Base-by-base conservation (phyloP, 2,797 vertebrate genomes). In the Pseudochromis fuscus region DNA sequence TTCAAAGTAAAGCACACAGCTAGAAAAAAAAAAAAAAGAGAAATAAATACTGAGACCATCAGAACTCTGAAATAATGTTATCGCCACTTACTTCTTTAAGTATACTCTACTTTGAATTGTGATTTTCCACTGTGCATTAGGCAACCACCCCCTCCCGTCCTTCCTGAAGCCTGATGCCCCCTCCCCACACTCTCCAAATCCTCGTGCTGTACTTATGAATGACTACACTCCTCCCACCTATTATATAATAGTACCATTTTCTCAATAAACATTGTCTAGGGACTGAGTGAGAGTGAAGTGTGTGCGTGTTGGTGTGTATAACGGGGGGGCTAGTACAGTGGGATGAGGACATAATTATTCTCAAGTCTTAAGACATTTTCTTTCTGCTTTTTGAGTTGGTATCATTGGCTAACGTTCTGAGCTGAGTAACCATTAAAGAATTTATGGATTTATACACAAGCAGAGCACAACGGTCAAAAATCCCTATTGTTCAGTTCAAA, bases 211-310 rank as follows among this genome's bases (percentile, higher is more conserved):
- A 73, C 80, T 84, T 77, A 79, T 87, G 80, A 88, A 84, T 86
- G 78, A 75, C 67, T 71, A 67, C 66, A 65, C 76, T 79, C 81
- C 83, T 81, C 78, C 72, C 72, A 74, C 72, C 68, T 23, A 67
- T 87, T 85, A 88, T 75, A 77, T 86, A 85, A 87, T 48, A 50
- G 72, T 25, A 72, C 65, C 71, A 46, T 88, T 86, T 73, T 82
- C 81, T 86, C 74, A 85, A 84, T 83, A 85, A 86, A 70, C 24
- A 6, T 64, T 50, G 70, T 77, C 61, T 65, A 16, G 63, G 68
- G 60, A 73, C 40, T 45, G 51, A 65, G 52, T 38, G 57, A 58
- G 50, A 76, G 44, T 51, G 73, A 59, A 48, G 19, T 31, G 44
- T 77, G 64, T 40, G 23, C 45, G 15, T 37, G 10, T 63, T 4